Base-by-base conservation (phyloP, 2,113 vertebrate genomes). In the Gallinago jamesoni region DNA sequence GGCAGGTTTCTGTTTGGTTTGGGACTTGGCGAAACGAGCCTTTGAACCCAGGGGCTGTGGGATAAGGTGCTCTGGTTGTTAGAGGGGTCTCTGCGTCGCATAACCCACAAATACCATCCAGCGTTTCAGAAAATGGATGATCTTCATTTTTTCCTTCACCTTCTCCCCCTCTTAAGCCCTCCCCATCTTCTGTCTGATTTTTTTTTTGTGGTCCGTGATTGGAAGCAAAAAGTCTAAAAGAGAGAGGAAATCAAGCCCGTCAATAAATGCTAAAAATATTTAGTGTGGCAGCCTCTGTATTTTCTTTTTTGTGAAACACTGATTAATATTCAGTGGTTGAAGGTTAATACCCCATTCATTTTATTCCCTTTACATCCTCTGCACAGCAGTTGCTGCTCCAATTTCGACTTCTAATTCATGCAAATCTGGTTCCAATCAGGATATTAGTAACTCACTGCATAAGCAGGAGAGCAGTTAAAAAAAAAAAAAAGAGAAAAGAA, bases 241-340 rank as follows among this genome's bases (percentile, higher is more conserved):
- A 93, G 97, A 97, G 97, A 97, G 96, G 97, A 98, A 98, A 98
- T 98, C 97, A 97, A 98, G 97, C 96, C 98, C 97, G 98, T 98
- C 98, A 98, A 98, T 98, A 98, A 98, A 97, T 93, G 98, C 97
- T 97, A 96, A 98, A 99, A 99, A 99, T 99, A 99, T 99, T 99
- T 99, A 97, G 98, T 98, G 98, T 99, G 98, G 99, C 98, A 98
- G 93, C 97, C 97, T 97, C 98, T 98, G 98, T 99, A 98, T 99
- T 99, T 99, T 99, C 98, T 98, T 99, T 98, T 99, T 99, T 99
- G 99, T 98, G 99, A 99, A 99, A 99, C 98, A 87, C 98, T 99
- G 98, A 99, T 99, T 99, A 99, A 99, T 99, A 99, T 99, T 99
- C 98, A 98, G 99, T 96, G 98, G 98, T 98, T 98, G 98, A 98